These are phyloP conservation scores for Gymnocheta viridis DNA, from an alignment of 2,888 invertebrate genomes.

Conservation along the genomic window DNA sequence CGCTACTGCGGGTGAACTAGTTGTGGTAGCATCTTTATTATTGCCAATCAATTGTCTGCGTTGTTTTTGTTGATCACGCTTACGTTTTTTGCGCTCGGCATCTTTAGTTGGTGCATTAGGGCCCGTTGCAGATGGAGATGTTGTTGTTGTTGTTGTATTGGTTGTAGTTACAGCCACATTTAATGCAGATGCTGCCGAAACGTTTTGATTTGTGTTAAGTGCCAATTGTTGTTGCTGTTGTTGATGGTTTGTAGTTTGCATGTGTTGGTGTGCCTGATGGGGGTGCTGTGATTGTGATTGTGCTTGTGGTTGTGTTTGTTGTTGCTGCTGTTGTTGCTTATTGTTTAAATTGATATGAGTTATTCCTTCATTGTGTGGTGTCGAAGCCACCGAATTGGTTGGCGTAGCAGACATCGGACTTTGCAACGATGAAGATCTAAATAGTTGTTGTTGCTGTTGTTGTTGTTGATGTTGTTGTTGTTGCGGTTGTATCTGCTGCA, in stretches of 20 bases:
- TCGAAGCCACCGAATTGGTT: constrained; percentile 44
- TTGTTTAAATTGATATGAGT: constrained; percentile 33
- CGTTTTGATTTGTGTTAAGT: constrained; percentile 26
- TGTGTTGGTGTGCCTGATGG: constrained; percentile 44
- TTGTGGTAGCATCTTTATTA: constrained; percentile 86
- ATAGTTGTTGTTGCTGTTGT: constrained; percentile 45
- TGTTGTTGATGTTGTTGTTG: constrained; percentile 9
- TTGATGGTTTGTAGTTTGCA: constrained; percentile 48
- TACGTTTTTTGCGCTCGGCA: constrained; percentile 86
- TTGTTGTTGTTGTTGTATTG: constrained; percentile 32
- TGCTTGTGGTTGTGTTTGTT: constrained; percentile 8
- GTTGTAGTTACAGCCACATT: constrained; percentile 36
- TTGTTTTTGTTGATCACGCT: constrained; percentile 92
- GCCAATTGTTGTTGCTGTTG: constrained; percentile 19
- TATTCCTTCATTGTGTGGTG: constrained; percentile 44
- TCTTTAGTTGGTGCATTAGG: constrained; percentile 70
- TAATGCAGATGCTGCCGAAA: not conserved
- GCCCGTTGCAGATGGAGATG: constrained; percentile 15
- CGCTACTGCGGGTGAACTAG: constrained; percentile 71
- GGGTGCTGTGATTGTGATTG: constrained; percentile 13
- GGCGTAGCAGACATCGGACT: constrained; percentile 44
- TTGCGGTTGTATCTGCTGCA: constrained; percentile 29
- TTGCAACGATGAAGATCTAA: constrained; percentile 32
- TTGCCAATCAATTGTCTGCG: constrained; percentile 86
- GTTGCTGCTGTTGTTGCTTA: constrained; percentile 55